phyloP scores from a whole-genome alignment of 2,888 invertebrate genomes.

The Aleiodes alternator region DNA sequence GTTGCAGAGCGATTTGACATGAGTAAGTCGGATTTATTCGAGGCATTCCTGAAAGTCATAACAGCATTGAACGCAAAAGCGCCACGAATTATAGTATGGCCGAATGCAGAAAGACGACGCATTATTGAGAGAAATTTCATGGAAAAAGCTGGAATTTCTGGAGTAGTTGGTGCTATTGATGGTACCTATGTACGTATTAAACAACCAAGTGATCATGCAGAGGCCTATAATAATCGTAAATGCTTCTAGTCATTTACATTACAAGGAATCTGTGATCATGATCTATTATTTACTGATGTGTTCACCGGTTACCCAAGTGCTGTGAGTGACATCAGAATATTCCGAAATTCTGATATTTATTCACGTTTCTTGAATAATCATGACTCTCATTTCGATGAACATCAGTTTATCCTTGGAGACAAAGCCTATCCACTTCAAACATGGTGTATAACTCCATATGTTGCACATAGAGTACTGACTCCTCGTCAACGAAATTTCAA shows the following conservation, averaged over 20 bases:
- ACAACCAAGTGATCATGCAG: neutral
- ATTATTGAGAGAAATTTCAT: neutral
- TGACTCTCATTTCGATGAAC: neutral
- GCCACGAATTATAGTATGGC: neutral
- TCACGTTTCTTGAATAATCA: neutral
- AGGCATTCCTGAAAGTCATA: neutral
- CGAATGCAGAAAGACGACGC: neutral
- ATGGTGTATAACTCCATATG: neutral
- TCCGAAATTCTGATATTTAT: slow-evolving; percentile 5
- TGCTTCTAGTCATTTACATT: neutral
- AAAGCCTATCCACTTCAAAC: neutral
- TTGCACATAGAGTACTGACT: neutral
- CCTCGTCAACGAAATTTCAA: neutral
- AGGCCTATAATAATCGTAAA: neutral
- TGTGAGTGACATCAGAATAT: neutral
- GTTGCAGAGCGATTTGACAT: neutral
- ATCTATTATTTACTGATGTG: neutral
- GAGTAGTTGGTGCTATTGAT: neutral
- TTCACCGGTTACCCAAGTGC: neutral
- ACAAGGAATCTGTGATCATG: neutral
- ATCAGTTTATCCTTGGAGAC: neutral
- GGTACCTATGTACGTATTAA: neutral
- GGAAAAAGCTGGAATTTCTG: neutral
- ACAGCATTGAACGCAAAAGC: neutral
- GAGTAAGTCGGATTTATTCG: neutral